Conservation (phyloP, 1,140 invertebrate species). For the Leptopilina clavipes region DNA sequence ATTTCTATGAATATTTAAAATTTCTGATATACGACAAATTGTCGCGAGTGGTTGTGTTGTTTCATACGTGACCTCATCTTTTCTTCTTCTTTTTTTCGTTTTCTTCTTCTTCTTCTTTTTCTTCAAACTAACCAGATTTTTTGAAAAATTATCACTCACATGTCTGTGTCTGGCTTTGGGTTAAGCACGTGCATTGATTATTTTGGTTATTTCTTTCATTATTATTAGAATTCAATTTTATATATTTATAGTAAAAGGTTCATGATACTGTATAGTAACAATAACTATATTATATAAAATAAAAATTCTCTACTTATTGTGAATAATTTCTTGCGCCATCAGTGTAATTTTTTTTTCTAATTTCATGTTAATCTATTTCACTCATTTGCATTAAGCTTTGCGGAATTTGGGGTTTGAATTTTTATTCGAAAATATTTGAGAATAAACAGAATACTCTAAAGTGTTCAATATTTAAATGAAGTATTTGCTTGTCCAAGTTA, state of each 20-base stretch:
- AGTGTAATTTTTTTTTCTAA: background rate
- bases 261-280: too few species aligned
- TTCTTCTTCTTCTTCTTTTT: slow-evolving; percentile 47
- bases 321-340: background rate
- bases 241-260: too few species aligned
- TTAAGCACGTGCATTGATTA: slow-evolving; percentile 20
- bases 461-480: too few species aligned
- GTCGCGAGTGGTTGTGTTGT: slow-evolving; percentile 49
- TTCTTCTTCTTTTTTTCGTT: slow-evolving; percentile 48
- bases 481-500: too few species aligned
- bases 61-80: slow-evolving; percentile 42
- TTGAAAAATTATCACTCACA: slow-evolving; percentile 30
- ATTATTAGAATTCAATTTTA: background rate
- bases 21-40: slow-evolving; percentile 40
- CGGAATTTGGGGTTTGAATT: background rate
- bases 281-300: too few species aligned
- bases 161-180: slow-evolving; percentile 17
- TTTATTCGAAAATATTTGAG: background rate
- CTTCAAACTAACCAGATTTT: slow-evolving; percentile 45
- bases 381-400: background rate
- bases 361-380: background rate
- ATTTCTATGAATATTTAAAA: slow-evolving; percentile 60
- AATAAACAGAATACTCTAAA: background rate
- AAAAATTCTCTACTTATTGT: too few species aligned
- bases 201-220: background rate